Percentiles rank a stretch among this genome's conserved stretches.
These are phyloP conservation scores for Poecilia gillii DNA, from an alignment of 2,797 vertebrate genomes.

Conservation along the genomic window DNA sequence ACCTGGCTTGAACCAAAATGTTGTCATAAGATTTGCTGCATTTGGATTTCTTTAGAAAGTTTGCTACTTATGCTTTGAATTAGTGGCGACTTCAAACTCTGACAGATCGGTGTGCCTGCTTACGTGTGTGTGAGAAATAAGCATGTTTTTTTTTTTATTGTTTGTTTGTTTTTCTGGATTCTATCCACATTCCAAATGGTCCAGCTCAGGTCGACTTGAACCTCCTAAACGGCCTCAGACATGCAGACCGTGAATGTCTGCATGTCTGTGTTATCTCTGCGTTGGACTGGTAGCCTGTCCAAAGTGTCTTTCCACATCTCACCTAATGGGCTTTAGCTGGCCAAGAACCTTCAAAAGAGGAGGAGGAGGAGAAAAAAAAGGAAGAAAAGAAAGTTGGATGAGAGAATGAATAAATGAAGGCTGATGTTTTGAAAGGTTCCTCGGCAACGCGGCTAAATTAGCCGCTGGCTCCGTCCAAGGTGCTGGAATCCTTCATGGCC, in stretches of 20 bases:
- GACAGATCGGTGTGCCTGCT: background rate
- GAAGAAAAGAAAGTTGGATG: slow-evolving; percentile 3
- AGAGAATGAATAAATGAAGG: slow-evolving; percentile 40
- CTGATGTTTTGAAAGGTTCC: slow-evolving; percentile 48
- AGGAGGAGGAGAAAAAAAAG: too few species aligned
- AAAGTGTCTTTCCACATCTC: slow-evolving; percentile 52
- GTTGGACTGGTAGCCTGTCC: slow-evolving; percentile 51
- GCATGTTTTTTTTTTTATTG: background rate
- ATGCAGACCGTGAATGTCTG: slow-evolving; percentile 18
- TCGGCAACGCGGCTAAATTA: slow-evolving; percentile 13
- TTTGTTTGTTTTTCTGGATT: slow-evolving; percentile 5
- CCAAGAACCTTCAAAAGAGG: background rate
- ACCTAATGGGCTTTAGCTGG: slow-evolving; percentile 36
- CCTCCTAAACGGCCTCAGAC: slow-evolving; percentile 20
- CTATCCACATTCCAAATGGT: slow-evolving; percentile 5
- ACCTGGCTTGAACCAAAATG: background rate
- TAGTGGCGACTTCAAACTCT: background rate
- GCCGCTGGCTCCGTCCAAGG: slow-evolving; percentile 50
- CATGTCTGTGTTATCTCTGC: slow-evolving; percentile 10
- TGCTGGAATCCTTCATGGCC: slow-evolving; percentile 51
- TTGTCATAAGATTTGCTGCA: background rate
- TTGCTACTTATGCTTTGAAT: background rate
- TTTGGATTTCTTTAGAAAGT: background rate
- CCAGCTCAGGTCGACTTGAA: slow-evolving; percentile 20
- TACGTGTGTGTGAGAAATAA: background rate